Base-by-base conservation (phyloP, 2,797 vertebrate species). In the Loriculus beryllinus region DNA sequence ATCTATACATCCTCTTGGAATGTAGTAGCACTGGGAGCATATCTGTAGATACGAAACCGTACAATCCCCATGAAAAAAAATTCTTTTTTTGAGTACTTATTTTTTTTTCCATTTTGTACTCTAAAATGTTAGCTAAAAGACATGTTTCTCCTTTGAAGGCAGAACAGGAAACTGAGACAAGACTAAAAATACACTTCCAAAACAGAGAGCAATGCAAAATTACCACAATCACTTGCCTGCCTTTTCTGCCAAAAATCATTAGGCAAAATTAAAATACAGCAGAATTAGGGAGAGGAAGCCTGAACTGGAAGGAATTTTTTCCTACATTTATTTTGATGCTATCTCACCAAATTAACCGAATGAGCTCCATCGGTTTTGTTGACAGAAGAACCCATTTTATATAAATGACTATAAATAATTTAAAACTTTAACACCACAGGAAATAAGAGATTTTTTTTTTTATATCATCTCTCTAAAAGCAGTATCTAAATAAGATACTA, bases 1-100 rank as follows among this genome's bases (percentile, higher is more conserved):
- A 97, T 81, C 57, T 80, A 83, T 65, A 43, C 21, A 76, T 74
- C 37, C 37, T 88, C 87, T 86, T 90, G 69, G 25, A 96, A 80
- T 37, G 40, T 35, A 95, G 57, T 23, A 78, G 76, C 37, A 86
- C 31, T 76, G 63, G 57, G 18, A 83, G 10, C 23, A 86, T 69
- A 95, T 90, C 57, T 77, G 28, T 77, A 67, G 31, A 51, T 39
- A 81, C 5, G 40, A 14, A 93, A 59, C 7, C 3, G 6, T 54
- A 35, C n/a, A 63, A 62, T 62, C 5, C 17, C 59, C 71, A 65
- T 71, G 23, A 81, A 85, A 96, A 89, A 76, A 85, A 10, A 35
- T 70, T 33, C 94, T 82, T 90, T 20, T 57, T 85, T 65, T 56
- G 16, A 81, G 23, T 48, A 51, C 84, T 91, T 89, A 15, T 16